phyloP scores from a whole-genome alignment of 2,113 vertebrate genomes.

The Steatornis caripensis region DNA sequence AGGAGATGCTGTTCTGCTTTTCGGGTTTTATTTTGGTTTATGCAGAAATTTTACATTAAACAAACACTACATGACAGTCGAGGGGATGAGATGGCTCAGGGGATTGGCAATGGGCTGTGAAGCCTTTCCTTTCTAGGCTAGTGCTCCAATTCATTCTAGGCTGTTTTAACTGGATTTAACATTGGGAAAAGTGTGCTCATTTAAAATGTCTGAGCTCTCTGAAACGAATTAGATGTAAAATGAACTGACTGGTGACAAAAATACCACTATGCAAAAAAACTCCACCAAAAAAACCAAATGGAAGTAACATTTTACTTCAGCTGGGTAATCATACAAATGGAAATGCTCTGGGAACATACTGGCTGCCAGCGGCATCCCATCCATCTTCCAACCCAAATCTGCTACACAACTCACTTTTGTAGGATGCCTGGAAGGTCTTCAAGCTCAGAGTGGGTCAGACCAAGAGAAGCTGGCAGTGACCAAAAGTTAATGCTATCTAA shows the following conservation, averaged over 20 bases:
- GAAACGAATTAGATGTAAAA: background rate
- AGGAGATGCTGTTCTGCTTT: background rate
- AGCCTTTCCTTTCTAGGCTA: constrained; percentile 35
- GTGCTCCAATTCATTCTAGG: background rate
- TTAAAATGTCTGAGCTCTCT: background rate
- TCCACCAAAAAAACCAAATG: background rate
- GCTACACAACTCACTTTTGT: background rate
- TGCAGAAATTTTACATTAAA: constrained; percentile 31
- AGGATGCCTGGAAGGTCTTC: background rate
- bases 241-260: background rate
- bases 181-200: background rate
- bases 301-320: background rate
- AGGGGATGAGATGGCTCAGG: constrained; percentile 24
- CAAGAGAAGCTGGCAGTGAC: background rate
- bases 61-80: constrained; percentile 4
- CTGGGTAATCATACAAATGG: background rate
- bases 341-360: background rate
- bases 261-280: background rate
- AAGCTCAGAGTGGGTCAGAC: background rate
- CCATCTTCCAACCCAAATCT: background rate
- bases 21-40: background rate
- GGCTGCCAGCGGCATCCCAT: background rate
- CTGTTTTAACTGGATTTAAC: background rate
- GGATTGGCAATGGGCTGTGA: constrained; percentile 10
- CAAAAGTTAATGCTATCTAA: background rate